A percentile compares a stretch with the other conserved stretches of the same genome.
Conservation (phyloP, 2,113 vertebrate species). For the Okapia johnstoni region DNA sequence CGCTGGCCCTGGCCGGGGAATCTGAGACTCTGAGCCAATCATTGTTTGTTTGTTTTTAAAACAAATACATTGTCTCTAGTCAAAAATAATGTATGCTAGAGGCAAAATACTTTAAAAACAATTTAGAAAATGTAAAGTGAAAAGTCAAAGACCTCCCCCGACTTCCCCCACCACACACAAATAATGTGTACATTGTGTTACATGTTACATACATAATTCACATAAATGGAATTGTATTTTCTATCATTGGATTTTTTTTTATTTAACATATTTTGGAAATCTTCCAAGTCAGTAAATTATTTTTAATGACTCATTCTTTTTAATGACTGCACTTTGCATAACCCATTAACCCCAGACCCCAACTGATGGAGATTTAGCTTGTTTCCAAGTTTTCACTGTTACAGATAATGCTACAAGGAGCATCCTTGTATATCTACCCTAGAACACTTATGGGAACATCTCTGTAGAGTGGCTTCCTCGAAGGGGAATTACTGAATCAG, state of each 20-base stretch:
- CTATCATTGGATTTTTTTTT: not conserved
- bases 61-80: not conserved
- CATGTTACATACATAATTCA: not conserved
- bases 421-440: not conserved
- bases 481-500: not conserved
- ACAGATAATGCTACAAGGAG: not conserved
- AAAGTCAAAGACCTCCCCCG: not conserved
- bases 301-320: not conserved
- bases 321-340: not conserved
- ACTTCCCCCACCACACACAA: not conserved
- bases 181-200: too few species aligned
- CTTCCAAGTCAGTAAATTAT: not conserved
- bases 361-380: not conserved
- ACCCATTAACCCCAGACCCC: not conserved
- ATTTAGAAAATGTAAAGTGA: not conserved
- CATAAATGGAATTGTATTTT: not conserved
- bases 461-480: not conserved
- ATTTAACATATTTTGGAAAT: not conserved
- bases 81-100: not conserved
- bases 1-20: not conserved
- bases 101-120: not conserved
- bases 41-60: not conserved
- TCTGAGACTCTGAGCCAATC: not conserved
- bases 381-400: not conserved
- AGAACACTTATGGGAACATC: not conserved